Base-by-base conservation (phyloP, 2,113 vertebrate species). In the Tupaia tana region DNA sequence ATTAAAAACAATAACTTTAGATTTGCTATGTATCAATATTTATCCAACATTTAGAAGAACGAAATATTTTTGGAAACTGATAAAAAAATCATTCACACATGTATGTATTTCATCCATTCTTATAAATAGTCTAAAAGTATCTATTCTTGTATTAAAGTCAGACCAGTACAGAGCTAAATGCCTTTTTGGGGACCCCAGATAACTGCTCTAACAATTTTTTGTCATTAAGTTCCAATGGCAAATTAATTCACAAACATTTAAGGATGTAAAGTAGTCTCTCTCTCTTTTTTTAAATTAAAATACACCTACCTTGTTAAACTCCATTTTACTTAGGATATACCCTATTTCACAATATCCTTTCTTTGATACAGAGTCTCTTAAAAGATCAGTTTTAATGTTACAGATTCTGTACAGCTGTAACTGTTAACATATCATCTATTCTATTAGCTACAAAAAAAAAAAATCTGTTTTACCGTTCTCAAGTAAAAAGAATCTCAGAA, bases 401-500 rank as follows among this genome's bases (percentile, higher is more conserved):
- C 1, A 4, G 34, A 83, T 14, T 82, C 63, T 94, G 58, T 11
- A 92, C 43, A 81, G 64, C 81, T 64, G 6, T 31, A 86, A 84
- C 6, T 67, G n/a, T 71, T 86, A 43, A 66, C 27, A 69, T 34
- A 75, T 7, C 59, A 52, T 86, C 52, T 14, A 0, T 67, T 90
- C 29, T 14, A 91, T 73, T 56, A 89, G 61, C n/a, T 87, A 56
- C 24, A 80, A 84, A 93, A 89, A 67, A 66, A 43, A 1, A 1
- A 67, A 52, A 79, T 7, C 29, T 63, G n/a, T 64, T 71, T 77
- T 88, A 92, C 15, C 56, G 88, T 58, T 86, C 58, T 27, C 20
- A 89, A 89, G 56, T 81, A 70, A 93, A 92, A 94, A 86, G 15
- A 54, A 91, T 81, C 73, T 75, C 77, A 88, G 34, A 24, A 13